phyloP scores from a whole-genome alignment of 2,888 invertebrate genomes.

The Drosophila pseudotalamancana region DNA sequence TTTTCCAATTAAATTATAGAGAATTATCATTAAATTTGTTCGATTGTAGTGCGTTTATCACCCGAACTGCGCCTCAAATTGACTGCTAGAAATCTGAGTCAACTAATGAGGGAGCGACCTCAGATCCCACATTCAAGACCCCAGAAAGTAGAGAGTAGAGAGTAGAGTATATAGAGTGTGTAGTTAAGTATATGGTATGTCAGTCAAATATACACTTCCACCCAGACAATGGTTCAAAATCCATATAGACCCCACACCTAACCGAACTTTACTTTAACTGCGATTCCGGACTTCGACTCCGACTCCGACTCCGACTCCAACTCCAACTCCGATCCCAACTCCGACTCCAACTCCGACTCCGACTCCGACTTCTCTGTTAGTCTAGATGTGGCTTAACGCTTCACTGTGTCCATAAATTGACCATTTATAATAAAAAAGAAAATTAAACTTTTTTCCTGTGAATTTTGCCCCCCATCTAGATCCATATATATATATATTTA shows the following conservation, averaged over 20 bases:
- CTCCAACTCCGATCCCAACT: slow-evolving; percentile 14
- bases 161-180: no score
- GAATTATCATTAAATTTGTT: slow-evolving; percentile 13
- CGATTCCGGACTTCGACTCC: not conserved
- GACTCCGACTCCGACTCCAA: not conserved
- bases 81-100: no score
- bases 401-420: slow-evolving; percentile 73
- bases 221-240: not conserved
- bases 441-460: slow-evolving; percentile 59
- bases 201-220: not conserved
- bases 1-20: slow-evolving; percentile 14
- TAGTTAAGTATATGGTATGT: not conserved
- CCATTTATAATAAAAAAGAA: slow-evolving; percentile 53
- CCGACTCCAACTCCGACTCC: slow-evolving; percentile 3
- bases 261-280: not conserved
- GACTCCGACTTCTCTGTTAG: slow-evolving; percentile 29
- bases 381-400: slow-evolving; percentile 56
- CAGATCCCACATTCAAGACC: no score
- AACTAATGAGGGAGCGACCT: no score
- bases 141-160: no score
- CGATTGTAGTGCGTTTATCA: slow-evolving; percentile 9
- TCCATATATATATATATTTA: not conserved
- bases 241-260: not conserved
- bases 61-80: no score
- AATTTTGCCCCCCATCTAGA: slow-evolving; percentile 39